Evolutionary conservation across 2,888 invertebrate species (phyloP), one percentile per base, ranked within the genome.

Genomic region (Adela reaumurella): DNA sequence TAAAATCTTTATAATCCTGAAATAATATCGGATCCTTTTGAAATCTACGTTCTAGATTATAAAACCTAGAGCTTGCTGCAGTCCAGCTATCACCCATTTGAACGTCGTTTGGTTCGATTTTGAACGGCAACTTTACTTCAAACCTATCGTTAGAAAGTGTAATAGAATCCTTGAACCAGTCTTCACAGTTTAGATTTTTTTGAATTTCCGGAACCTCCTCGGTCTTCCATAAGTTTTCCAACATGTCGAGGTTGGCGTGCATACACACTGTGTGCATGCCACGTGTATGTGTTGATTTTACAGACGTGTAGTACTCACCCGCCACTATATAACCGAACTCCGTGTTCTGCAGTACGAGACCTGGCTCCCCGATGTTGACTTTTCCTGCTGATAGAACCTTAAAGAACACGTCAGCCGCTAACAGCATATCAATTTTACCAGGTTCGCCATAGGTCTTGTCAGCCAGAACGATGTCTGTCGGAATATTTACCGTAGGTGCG

Each of bases 361-460:
- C 8, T 16, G 45, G 14, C 14, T 11, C 20, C 43, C 16, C 35
- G 29, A 24, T 16, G 20, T 46, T 35, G 8, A 41, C n/a, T 11
- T 11, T 14, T n/a, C 24, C n/a, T n/a, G 51, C 53, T 35, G 54
- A 28, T 14, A 57, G 43, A 8, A 49, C 46, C 54, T 56, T 54
- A 18, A 57, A 57, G 35, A 55, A 50, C 3, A 55, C 43, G 47
- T 56, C 52, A 17, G 49, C 47, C 19, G 53, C 51, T 20, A 54
- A 45, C 43, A 55, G 43, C 3, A 55, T 14, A 28, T 54, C 14
- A 1, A 56, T 52, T 17, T 53, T 49, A 19, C 50, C 17, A 8
- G 56, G 53, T 0, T 43, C 28, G 17, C 51, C 29, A 20, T 53
- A 56, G 1, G 45, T 10, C 2, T 47, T 43, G 17, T 55, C 55